phyloP scores from a whole-genome alignment of 2,113 vertebrate species.

The Hiodon tergisus region DNA sequence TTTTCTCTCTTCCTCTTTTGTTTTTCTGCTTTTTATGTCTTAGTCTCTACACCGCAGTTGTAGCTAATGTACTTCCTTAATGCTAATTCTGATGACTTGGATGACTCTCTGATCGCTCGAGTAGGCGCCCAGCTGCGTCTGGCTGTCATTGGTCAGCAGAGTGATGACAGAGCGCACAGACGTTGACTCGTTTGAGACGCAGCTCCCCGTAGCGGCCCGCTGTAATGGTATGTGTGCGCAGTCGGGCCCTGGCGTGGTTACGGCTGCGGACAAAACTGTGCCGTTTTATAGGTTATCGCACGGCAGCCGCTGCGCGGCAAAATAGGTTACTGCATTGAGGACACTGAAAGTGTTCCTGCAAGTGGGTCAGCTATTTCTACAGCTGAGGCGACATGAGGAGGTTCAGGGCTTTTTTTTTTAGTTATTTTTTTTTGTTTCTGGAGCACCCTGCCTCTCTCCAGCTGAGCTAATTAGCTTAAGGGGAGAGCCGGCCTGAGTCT shows the following conservation, averaged over 20 bases:
- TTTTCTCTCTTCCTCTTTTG: slow-evolving; percentile 24
- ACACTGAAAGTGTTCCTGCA: slow-evolving; percentile 65
- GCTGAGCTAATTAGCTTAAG: slow-evolving; percentile 73
- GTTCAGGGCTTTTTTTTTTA: slow-evolving; percentile 41
- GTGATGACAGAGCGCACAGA: no score
- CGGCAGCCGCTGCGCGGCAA: slow-evolving; percentile 43
- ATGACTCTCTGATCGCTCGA: slow-evolving; percentile 28
- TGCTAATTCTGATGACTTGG: slow-evolving; percentile 30
- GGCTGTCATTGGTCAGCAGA: slow-evolving; percentile 12
- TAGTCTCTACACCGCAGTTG: slow-evolving; percentile 22
- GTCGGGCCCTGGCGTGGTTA: not conserved
- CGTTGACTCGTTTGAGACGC: no score
- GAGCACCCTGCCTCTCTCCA: slow-evolving; percentile 47
- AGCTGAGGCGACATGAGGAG: slow-evolving; percentile 57
- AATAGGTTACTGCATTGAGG: slow-evolving; percentile 62
- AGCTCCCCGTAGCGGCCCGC: not conserved
- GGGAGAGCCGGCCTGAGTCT: slow-evolving; percentile 24
- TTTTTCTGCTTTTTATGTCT: slow-evolving; percentile 21
- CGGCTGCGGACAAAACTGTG: not conserved
- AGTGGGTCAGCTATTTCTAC: slow-evolving; percentile 75
- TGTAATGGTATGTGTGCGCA: not conserved
- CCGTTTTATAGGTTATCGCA: slow-evolving; percentile 19
- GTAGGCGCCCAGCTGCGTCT: slow-evolving; percentile 24
- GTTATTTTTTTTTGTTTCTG: slow-evolving; percentile 37
- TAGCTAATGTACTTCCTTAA: slow-evolving; percentile 30